phyloP scores from a whole-genome alignment of 2,797 vertebrate species.

The Pangasius macronema region DNA sequence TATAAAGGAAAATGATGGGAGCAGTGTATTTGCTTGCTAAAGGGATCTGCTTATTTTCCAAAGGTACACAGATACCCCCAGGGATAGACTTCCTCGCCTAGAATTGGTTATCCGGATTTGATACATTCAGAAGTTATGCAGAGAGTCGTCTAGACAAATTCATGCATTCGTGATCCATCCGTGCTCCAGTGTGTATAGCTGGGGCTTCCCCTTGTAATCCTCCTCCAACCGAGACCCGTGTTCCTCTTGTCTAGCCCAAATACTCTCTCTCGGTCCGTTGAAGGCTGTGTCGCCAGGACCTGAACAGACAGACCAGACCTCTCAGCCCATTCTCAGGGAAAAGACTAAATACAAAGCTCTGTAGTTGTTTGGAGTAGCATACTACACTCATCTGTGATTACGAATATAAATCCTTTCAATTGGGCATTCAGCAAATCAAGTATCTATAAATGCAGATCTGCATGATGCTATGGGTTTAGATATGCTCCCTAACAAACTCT shows the following conservation, averaged over 20 bases:
- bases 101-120: slow-evolving; percentile 79
- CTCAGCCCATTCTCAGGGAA: slow-evolving; percentile 9
- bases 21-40: slow-evolving; percentile 64
- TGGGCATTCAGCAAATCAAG: not conserved
- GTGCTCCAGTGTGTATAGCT: slow-evolving; percentile 40
- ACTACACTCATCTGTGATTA: not conserved
- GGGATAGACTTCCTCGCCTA: slow-evolving; percentile 78
- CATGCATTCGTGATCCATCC: slow-evolving; percentile 72
- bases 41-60: slow-evolving; percentile 62
- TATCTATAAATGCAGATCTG: not conserved
- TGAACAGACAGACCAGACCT: slow-evolving; percentile 44
- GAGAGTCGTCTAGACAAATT: slow-evolving; percentile 78
- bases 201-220: no score
- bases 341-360: not conserved
- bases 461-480: not conserved
- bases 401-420: not conserved
- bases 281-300: slow-evolving; percentile 62
- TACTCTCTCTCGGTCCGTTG: no score
- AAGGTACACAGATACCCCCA: slow-evolving; percentile 74
- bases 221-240: no score
- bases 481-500: not conserved
- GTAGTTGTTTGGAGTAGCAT: not conserved
- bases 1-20: slow-evolving; percentile 56
- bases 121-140: slow-evolving; percentile 79
- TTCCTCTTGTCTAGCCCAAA: no score